phyloP scores from a whole-genome alignment of 2,888 invertebrate genomes.

The Phyllotreta cruciferae region DNA sequence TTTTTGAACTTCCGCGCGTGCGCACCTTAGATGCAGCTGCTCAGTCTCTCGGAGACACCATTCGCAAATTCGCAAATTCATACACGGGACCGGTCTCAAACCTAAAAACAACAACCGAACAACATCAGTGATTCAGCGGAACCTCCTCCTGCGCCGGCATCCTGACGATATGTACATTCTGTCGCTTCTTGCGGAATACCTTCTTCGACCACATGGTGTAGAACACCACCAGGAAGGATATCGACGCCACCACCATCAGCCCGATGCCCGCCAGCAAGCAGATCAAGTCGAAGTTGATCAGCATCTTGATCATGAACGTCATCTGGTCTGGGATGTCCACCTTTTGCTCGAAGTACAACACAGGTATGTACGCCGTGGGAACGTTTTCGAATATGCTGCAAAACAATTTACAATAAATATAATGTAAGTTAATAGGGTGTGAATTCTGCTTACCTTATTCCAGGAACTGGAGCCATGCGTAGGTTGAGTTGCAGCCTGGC shows the following conservation, averaged over 20 bases:
- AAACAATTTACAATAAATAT: constrained; percentile 25
- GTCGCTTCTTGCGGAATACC: constrained; percentile 33
- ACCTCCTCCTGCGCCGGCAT: constrained; percentile 34
- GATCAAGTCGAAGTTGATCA: constrained; percentile 62
- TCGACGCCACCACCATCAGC: constrained; percentile 35
- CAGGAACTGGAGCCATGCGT: constrained; percentile 69
- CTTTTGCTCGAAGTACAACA: constrained; percentile 80
- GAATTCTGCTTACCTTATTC: constrained; percentile 76
- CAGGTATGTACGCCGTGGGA: constrained; percentile 74
- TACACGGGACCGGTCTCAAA: too few relatives aligned
- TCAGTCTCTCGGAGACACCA: neutral
- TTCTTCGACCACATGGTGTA: constrained; percentile 43
- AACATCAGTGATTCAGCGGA: constrained; percentile 38
- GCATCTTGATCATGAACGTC: constrained; percentile 63
- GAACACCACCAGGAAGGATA: constrained; percentile 36
- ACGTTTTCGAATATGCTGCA: constrained; percentile 71
- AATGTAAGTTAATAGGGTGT: too few relatives aligned
- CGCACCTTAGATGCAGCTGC: neutral
- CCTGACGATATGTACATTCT: constrained; percentile 8
- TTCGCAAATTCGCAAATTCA: too few relatives aligned
- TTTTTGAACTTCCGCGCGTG: constrained; percentile 5
- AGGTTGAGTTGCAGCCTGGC: constrained; percentile 84
- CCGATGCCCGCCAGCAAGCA: constrained; percentile 45
- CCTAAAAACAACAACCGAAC: neutral
- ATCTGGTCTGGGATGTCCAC: constrained; percentile 68